These are phyloP conservation scores for Otus sunia DNA, from an alignment of 2,113 vertebrate species.

Conservation along the genomic window DNA sequence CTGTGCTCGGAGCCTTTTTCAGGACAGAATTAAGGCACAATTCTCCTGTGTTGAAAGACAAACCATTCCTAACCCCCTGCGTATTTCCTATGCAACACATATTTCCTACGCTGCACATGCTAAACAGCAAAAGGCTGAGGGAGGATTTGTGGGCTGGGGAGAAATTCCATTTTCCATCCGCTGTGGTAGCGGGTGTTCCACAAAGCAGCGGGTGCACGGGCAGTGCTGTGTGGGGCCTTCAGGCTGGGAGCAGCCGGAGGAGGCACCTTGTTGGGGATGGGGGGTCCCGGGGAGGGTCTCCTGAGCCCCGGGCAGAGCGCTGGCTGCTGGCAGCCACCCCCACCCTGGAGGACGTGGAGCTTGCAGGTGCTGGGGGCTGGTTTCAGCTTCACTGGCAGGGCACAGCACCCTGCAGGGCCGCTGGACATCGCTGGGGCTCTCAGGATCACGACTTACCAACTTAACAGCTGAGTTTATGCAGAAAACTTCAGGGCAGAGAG, in stretches of 20 bases:
- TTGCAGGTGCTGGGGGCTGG: background rate
- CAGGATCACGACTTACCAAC: background rate
- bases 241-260: background rate
- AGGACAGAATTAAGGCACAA: background rate
- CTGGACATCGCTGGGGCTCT: background rate
- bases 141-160: background rate
- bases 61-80: background rate
- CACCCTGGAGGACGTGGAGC: background rate
- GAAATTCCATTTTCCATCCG: background rate
- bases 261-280: fast-evolving
- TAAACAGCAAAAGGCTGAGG: background rate
- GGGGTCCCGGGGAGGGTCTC: background rate
- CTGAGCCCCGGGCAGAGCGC: background rate
- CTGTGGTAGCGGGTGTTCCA: background rate
- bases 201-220: fast-evolving
- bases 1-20: background rate
- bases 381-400: fast-evolving
- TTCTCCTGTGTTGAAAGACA: background rate
- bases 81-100: fast-evolving
- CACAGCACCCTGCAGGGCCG: background rate
- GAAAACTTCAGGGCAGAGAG: background rate
- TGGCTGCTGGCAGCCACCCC: too few species aligned
- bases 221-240: fast-evolving
- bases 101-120: background rate
- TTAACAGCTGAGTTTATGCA: background rate